These are phyloP conservation scores for Lucilia cuprina DNA, from an alignment of 1,140 invertebrate species.

Conservation along the genomic window DNA sequence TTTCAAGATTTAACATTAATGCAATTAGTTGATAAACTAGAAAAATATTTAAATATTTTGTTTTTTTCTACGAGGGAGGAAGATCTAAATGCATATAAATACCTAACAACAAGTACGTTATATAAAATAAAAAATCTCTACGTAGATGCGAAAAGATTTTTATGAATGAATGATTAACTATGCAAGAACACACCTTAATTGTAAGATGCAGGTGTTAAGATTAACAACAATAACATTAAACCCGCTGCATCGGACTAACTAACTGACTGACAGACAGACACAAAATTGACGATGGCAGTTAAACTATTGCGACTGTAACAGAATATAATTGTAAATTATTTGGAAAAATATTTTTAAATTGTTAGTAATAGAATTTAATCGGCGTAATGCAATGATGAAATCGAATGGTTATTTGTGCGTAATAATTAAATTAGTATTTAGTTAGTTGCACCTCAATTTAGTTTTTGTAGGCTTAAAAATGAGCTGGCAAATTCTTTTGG, in stretches of 20 bases:
- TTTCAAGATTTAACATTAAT: background rate
- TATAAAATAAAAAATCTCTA: background rate
- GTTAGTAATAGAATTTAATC: background rate
- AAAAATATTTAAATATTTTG: background rate
- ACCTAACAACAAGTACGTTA: background rate
- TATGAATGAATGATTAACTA: slow-evolving; percentile 1
- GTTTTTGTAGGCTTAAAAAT: no score
- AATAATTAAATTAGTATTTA: background rate
- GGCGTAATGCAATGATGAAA: background rate
- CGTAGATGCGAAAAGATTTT: background rate
- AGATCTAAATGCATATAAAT: slow-evolving; percentile 11
- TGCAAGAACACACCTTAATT: background rate
- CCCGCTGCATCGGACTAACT: no score
- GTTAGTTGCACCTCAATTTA: background rate
- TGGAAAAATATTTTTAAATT: background rate
- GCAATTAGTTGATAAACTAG: background rate
- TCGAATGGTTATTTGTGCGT: background rate
- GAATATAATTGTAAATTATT: background rate
- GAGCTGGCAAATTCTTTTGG: no score
- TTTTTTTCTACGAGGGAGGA: background rate
- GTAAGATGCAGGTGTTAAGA: background rate
- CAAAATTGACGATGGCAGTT: background rate
- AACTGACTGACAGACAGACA: background rate
- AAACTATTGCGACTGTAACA: no score
- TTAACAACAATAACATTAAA: background rate